Base-by-base conservation (phyloP, 2,888 invertebrate genomes). In the Drosophila aldrichi region DNA sequence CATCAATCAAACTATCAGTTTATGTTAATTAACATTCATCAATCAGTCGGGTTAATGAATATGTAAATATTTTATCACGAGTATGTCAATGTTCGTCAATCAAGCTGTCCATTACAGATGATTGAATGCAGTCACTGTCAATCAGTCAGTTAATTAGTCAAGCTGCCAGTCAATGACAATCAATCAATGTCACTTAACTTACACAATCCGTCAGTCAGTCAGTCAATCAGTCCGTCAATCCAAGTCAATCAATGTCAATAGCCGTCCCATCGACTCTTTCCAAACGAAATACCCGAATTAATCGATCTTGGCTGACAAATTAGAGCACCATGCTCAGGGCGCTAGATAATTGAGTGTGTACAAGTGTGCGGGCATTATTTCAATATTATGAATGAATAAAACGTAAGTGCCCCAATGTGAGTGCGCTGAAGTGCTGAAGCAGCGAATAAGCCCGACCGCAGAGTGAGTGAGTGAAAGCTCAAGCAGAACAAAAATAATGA, bases 301-400 rank as follows among this genome's bases (percentile, higher is more conserved):
- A 34, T 43, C n/a, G 43, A 29, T 43, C 44, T 34, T 16, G n/a
- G 32, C n/a, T 38, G 12, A 22, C 29, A 38, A 38, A 29, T 38
- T 40, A 25, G 52, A 16, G 38, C 14, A 34, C 36, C 10, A 10
- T 38, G 25, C 18, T 29, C 6, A 2, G 54, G 40, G 54, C n/a
- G n/a, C 25, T 38, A 56, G 14, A 57, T 68, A 57, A 65, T 51
- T 34, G 32, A 29, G 56, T 66, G 46, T 54, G 62, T 36, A 52
- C 57, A 57, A 72, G 58, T 77, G 58, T 73, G 60, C 64, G 73
- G 64, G 73, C 77, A 76, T 76, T 76, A 77, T 77, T 76, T 76
- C 77, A 77, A 77, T 76, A 76, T 73, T 77, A 77, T 76, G n/a
- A n/a, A n/a, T n/a, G 73, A 76, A 76, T 76, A 73, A 69, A 76